Evolutionary conservation across 2,888 invertebrate genomes (phyloP).

Genomic region (Mesopsocus fuscifrons): DNA sequence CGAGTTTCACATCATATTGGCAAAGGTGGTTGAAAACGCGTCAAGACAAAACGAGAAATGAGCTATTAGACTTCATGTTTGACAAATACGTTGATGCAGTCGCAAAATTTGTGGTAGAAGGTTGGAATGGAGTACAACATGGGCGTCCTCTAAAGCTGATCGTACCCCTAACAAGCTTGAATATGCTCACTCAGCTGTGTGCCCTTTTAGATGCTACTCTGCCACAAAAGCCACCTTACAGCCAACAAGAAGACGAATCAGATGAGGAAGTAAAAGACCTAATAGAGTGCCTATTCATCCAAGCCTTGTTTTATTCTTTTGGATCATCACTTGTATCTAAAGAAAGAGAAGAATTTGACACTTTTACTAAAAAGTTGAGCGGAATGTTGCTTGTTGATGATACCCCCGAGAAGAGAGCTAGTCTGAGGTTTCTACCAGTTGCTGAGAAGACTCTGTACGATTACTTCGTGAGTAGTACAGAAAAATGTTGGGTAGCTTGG

Average conservation of each 20-base stretch:
- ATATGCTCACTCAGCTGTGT: slow-evolving; percentile 72
- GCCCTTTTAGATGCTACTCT: slow-evolving; percentile 57
- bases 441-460: slow-evolving; percentile 56
- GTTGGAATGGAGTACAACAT: slow-evolving; percentile 50
- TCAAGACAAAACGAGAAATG: slow-evolving; percentile 17
- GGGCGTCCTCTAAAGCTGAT: slow-evolving; percentile 55
- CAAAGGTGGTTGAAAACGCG: slow-evolving; percentile 52
- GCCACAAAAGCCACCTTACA: slow-evolving; percentile 3
- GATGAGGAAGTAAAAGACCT: slow-evolving; percentile 36
- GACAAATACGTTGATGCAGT: slow-evolving; percentile 55
- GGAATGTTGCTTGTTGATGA: slow-evolving; percentile 53
- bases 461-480: slow-evolving; percentile 51
- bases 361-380: slow-evolving; percentile 52
- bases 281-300: slow-evolving; percentile 50
- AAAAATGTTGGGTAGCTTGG: slow-evolving; percentile 68
- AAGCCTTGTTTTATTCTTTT: slow-evolving; percentile 66
- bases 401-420: slow-evolving; percentile 36
- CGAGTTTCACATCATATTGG: slow-evolving; percentile 76
- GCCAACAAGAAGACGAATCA: slow-evolving; percentile 26
- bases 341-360: slow-evolving; percentile 54
- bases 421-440: slow-evolving; percentile 35
- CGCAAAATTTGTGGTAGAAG: slow-evolving; percentile 52
- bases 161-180: slow-evolving; percentile 66
- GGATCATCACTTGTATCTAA: slow-evolving; percentile 58
- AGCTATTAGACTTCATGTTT: slow-evolving; percentile 37